These are phyloP conservation scores for Orius insidiosus DNA, from an alignment of 1,140 invertebrate genomes.

Conservation along the genomic window DNA sequence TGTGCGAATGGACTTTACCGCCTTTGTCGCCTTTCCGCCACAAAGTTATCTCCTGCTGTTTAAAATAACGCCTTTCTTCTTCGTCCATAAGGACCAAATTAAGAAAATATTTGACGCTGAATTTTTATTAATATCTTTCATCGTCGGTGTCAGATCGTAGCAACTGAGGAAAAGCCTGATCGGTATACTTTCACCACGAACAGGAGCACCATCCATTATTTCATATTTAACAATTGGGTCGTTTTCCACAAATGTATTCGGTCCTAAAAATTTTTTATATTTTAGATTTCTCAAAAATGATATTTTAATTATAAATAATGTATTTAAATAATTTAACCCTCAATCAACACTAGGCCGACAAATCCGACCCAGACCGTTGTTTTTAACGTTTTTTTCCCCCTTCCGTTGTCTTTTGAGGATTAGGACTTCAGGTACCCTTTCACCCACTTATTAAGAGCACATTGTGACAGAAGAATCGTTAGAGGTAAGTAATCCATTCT, in stretches of 20 bases:
- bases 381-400: no score
- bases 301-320: no score
- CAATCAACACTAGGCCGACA: no score
- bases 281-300: no score
- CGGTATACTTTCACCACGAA: conserved; percentile 94
- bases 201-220: conserved; percentile 99
- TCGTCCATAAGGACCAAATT: conserved; percentile 99
- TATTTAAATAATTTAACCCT: no score
- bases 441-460: no score
- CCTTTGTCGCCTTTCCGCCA: conserved; percentile 63
- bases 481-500: no score
- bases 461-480: no score
- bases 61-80: conserved; percentile 97
- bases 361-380: no score
- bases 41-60: conserved; percentile 91
- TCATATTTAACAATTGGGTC: conserved; percentile 99
- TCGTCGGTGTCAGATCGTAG: conserved; percentile 97
- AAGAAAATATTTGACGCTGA: conserved; percentile 94
- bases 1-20: conserved; percentile 28
- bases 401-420: no score
- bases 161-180: conserved; percentile 95
- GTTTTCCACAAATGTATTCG: conserved; percentile 94
- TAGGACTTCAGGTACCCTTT: no score
- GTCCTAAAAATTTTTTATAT: conserved; percentile 35
- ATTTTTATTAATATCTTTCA: conserved; percentile 99